Base-by-base conservation (phyloP, 2,113 vertebrate species). In the Cyanoderma ruficeps region DNA sequence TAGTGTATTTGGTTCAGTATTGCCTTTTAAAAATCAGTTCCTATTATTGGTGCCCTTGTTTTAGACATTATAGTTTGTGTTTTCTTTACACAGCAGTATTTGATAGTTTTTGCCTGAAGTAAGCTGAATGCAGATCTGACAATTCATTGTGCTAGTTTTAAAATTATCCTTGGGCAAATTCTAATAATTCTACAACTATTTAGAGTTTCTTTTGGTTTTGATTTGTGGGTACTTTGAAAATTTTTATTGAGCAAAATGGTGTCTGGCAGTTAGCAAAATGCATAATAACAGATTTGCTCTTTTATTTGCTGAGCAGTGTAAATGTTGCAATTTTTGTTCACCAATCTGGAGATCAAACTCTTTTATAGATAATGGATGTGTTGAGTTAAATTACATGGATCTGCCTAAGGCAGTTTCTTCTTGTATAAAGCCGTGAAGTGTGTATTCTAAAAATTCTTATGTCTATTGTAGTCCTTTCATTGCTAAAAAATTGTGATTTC, bases 311-410 rank as follows among this genome's bases (percentile, higher is more conserved):
- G 28, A 60, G 30, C 75, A 69, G 33, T 64, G 68, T 91, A 95
- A 94, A 90, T 71, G 60, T 61, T 93, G 37, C 65, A 87, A 87
- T 94, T 88, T 93, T 74, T 3, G 3, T 93, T 93, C 63, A 80
- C 74, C 42, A 60, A 49, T 93, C 39, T 90, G 5, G 11, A 93
- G 41, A 94, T 93, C 81, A 94, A 93, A 87, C 47, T 77, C 63
- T 92, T 83, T 77, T 71, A 31, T 25, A 92, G 86, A 75, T 88
- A 95, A 94, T 35, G 46, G 52, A 92, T 91, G 25, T 75, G 28
- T 86, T 90, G 53, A 87, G 47, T 87, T 91, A 86, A 93, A 94
- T 93, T 89, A 83, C 74, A 87, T 89, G 47, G 74, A 83, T 70
- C 55, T 93, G 77, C 93, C 89, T 94, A 75, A 87, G 90, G 87